Base-by-base conservation (phyloP, 53 echinoderm and acorn worm species). In the Temnopleurus reevesii region DNA sequence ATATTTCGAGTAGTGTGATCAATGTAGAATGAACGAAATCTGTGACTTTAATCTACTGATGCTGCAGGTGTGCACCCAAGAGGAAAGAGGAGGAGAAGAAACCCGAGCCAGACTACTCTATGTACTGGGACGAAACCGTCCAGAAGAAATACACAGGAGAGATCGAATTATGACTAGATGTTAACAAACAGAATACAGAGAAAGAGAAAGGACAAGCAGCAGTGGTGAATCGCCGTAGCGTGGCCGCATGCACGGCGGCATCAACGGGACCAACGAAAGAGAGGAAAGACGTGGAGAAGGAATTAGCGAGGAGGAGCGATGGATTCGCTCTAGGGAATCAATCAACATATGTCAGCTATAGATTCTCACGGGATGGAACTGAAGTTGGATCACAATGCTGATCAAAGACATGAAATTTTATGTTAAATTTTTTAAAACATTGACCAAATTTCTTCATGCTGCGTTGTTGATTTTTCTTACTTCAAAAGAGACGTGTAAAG, bases 111-210 rank as follows among this genome's bases (percentile, higher is more conserved):
- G 91, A 95, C 35, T 89, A 93, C 18, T 90, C 95, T 29, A 90
- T 92, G 38, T 97, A 96, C 93, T 97, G 97, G 97, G 97, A 97
- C 30, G 94, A 95, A 60, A 95, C 89, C 9, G 97, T 95, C 10
- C 95, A 97, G 59, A 97, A 93, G 93, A 97, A 94, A 92, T 97
- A 97, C 89, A 97, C 94, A 21, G 95, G 95, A 19, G 97, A 95
- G 64, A 93, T 97, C 53, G 95, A 97, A 88, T 94, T 97, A 83
- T 97, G 95, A 95, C 92, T 85, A 85, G 85, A 85, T 85, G 85
- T 85, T 27, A 85, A 85, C 85, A 85, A 85, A 60, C 85, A 85
- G 85, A 85, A 85, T 60, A 44, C 85, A 85, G 85, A 85, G 61
- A 85, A 59, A 26, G 85, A 85, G 29, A 83, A 56, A 19, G 38